A percentile compares a stretch with the other conserved stretches of the same genome.
These are phyloP conservation scores for Oreamnos americanus DNA, from an alignment of 2,113 vertebrate genomes.

Conservation along the genomic window DNA sequence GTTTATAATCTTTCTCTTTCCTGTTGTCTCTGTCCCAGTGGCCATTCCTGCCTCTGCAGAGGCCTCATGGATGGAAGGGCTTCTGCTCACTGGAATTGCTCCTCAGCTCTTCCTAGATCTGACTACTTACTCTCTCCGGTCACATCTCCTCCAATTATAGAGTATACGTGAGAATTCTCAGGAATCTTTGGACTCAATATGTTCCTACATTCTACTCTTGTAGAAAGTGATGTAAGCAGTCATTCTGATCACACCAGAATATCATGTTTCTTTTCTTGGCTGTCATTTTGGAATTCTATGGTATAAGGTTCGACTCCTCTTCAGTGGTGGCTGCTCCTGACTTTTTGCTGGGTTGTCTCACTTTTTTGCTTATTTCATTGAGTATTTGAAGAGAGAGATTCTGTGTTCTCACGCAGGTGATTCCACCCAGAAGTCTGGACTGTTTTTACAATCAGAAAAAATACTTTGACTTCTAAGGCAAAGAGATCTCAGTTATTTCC, in stretches of 20 bases:
- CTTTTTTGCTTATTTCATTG: neutral
- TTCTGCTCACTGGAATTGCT: neutral
- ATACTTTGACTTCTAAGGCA: neutral
- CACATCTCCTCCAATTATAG: neutral
- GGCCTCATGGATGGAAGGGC: neutral
- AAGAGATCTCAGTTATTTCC: neutral
- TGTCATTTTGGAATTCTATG: neutral
- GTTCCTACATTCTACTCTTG: neutral
- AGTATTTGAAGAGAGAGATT: neutral
- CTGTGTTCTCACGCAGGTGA: neutral
- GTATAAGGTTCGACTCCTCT: neutral
- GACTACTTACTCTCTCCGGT: neutral
- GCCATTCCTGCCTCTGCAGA: neutral
- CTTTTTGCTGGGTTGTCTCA: neutral
- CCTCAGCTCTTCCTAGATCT: neutral
- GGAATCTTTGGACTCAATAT: neutral
- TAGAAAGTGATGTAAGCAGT: neutral
- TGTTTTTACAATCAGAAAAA: constrained; percentile 18
- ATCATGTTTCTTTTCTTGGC: neutral
- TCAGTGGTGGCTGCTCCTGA: neutral
- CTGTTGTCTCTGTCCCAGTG: neutral
- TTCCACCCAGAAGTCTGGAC: neutral
- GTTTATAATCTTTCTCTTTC: neutral
- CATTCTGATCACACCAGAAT: neutral
- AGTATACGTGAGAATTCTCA: neutral